Percentiles rank a stretch among this genome's conserved stretches.
Conservation (phyloP, 2,888 invertebrate species). For the Iselma pallidipennis region DNA sequence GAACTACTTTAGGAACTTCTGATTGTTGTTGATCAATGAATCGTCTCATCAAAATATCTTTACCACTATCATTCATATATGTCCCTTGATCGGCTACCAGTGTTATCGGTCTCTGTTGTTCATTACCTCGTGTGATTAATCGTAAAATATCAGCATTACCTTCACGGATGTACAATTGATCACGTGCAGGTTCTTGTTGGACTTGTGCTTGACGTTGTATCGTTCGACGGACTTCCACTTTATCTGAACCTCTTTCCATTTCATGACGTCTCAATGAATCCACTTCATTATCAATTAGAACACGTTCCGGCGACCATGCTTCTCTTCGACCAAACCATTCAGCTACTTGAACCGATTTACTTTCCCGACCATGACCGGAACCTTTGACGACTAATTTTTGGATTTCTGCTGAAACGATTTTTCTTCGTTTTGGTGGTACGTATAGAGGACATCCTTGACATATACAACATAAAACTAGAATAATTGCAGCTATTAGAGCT, state of each 20-base stretch:
- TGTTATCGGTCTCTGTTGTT: slow-evolving; percentile 58
- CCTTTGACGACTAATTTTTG: slow-evolving; percentile 75
- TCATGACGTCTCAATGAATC: slow-evolving; percentile 78
- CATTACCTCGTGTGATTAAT: slow-evolving; percentile 71
- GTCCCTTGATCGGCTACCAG: slow-evolving; percentile 54
- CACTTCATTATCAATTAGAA: slow-evolving; percentile 57
- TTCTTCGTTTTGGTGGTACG: slow-evolving; percentile 75
- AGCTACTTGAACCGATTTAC: slow-evolving; percentile 75
- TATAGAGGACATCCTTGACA: slow-evolving; percentile 86
- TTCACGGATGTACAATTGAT: slow-evolving; percentile 77
- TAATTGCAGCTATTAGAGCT: slow-evolving; percentile 70
- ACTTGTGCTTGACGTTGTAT: slow-evolving; percentile 40
- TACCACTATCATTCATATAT: slow-evolving; percentile 70
- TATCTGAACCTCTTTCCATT: slow-evolving; percentile 76
- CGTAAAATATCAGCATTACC: slow-evolving; percentile 84
- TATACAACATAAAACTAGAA: slow-evolving; percentile 79
- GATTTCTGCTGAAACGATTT: slow-evolving; percentile 74
- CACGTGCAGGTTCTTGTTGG: slow-evolving; percentile 59
- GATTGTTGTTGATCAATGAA: slow-evolving; percentile 78
- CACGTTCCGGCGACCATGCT: slow-evolving; percentile 82
- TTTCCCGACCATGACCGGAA: slow-evolving; percentile 64
- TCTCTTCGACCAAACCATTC: slow-evolving; percentile 78
- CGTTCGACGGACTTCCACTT: slow-evolving; percentile 46
- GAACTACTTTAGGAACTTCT: slow-evolving; percentile 37
- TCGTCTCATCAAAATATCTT: slow-evolving; percentile 80